Evolutionary conservation across 2,113 vertebrate species (phyloP).

Genomic region (Neopipo cinnamomea): DNA sequence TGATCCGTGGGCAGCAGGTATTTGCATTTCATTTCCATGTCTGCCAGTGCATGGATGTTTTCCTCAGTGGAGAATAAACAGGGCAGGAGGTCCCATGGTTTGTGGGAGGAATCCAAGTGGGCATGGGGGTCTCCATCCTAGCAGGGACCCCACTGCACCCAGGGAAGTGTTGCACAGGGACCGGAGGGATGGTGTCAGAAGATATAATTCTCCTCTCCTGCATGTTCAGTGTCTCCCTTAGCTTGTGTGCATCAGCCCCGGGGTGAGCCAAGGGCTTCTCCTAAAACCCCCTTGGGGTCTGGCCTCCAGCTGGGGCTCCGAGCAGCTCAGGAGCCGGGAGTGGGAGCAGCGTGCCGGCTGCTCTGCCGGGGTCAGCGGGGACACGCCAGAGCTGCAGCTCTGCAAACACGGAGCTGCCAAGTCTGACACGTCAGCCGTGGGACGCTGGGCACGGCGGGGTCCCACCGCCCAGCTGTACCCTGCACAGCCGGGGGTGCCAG

Average conservation of each 20-base stretch:
- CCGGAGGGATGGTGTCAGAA: background rate
- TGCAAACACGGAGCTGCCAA: background rate
- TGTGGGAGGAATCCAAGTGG: background rate
- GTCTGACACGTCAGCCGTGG: background rate
- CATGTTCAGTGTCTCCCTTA: background rate
- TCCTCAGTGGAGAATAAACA: background rate
- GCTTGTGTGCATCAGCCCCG: background rate
- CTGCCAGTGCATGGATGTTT: background rate
- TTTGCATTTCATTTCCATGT: background rate
- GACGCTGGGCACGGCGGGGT: fast-evolving
- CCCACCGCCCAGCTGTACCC: background rate
- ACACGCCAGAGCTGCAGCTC: background rate
- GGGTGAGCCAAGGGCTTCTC: background rate
- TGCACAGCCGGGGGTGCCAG: background rate
- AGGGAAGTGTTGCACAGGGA: background rate
- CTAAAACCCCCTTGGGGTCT: background rate
- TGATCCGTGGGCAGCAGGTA: background rate
- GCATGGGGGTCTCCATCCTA: background rate
- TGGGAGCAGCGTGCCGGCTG: fast-evolving
- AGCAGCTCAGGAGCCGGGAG: background rate
- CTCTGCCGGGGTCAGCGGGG: background rate
- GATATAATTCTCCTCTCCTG: background rate
- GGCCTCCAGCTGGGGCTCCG: background rate
- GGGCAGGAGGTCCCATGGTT: background rate
- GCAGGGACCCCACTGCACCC: background rate